Evolutionary conservation across 2,797 vertebrate species (phyloP), one percentile per base, ranked within the genome.

Genomic region (Cyprinella venusta): DNA sequence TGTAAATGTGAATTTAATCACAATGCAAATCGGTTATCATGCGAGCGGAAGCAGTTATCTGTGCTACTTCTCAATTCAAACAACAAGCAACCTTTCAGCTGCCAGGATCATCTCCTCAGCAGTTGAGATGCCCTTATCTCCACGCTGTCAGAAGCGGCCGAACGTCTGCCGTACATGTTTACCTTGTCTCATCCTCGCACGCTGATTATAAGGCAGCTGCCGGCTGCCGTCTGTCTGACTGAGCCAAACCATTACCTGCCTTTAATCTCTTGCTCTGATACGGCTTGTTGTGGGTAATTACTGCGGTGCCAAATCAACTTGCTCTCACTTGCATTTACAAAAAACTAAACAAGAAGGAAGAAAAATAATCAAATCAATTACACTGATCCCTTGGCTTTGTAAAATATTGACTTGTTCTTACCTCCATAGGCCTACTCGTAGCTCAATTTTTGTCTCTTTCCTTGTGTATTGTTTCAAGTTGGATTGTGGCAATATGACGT

Each of bases 181-280:
- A 50, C 56, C 64, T 72, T 30, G 50, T 70, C 68, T 79, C 74
- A 71, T 71, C 54, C 54, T 80, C 40, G 9, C 50, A 42, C 76
- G 76, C n/a, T 86, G 78, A 86, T 61, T 75, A 83, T 69, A 86
- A 80, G 56, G 71, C 56, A 83, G 70, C 76, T 72, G 48, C 76
- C 61, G 26, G 69, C 61, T 64, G 77, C 71, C 21, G 81, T 84
- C 56, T 65, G 33, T 52, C 77, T 42, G 30, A 79, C 48, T 52
- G 61, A 59, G 52, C 65, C 26, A 76, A 83, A 64, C 80, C 81
- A 86, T 76, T 69, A 80, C 70, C 91, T 72, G 56, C 52, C 91
- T 94, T 93, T 93, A 92, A 92, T 93, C 92, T 91, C 91, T 89
- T 90, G 92, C 92, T 92, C 92, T 80, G 77, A 94, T 91, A 91